Base-by-base conservation (phyloP, 2,797 vertebrate species). In the Danio albolineatus region DNA sequence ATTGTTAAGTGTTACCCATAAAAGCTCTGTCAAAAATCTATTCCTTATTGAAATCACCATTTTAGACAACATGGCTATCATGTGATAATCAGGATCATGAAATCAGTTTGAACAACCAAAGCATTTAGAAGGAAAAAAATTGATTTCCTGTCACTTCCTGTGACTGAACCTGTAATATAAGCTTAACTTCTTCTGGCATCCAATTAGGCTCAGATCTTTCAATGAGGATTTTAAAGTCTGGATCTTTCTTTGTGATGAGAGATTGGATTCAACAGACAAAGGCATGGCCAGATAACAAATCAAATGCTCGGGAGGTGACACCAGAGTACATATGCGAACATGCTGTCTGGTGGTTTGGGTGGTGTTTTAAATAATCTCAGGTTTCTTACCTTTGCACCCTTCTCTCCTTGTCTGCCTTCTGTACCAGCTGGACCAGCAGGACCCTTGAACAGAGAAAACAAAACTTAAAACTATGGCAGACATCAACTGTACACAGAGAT, bases 401-500 rank as follows among this genome's bases (percentile, higher is more conserved):
- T 98, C 89, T 99, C 98, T 70, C 98, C 97, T 91, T 98, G 96
- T 86, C 95, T 95, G 82, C 98, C 98, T 88, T 96, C 95, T 76
- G 94, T 85, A 57, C 98, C 98, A 1, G 91, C 84, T 82, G 83
- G 87, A 88, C 97, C 97, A 75, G 94, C 83, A 54, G 95, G 90
- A 64, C 98, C 98, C 97, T 99, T 73, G 2, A 38, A 8, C 2
- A 60, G 39, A 73, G 14, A n/a, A 73, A 46, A 73, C 6, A 44
- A 36, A 59, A 10, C 69, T 72, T 53, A 72, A 21, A 28, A 72
- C 39, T 12, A 10, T 17, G 28, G 14, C 9, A 53, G 8, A 53
- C 10, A 12, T 17, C 28, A 9, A 72, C 28, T 6, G 44, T 10
- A 36, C 36, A 59, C 6, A 46, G 5, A 8, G n/a, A 73, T 36